Conservation (phyloP, 2,888 invertebrate genomes). For the Tridacna gigas region DNA sequence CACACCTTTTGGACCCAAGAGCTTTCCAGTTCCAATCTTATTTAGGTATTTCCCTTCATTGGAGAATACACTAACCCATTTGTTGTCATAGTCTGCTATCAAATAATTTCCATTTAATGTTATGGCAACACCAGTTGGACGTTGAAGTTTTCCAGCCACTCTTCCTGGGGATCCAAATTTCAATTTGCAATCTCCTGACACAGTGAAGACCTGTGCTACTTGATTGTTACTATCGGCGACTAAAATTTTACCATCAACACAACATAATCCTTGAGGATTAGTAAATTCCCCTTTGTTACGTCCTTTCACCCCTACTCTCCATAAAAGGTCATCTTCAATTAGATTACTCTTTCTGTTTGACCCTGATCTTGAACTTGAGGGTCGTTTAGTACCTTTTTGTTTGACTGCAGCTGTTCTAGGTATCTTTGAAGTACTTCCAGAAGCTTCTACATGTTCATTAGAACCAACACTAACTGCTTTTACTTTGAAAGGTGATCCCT, state of each 20-base stretch:
- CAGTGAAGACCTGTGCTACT: slow-evolving; percentile 84
- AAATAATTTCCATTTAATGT: slow-evolving; percentile 85
- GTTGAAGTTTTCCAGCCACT: slow-evolving; percentile 86
- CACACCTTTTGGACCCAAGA: slow-evolving; percentile 87
- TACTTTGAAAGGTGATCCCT: slow-evolving; percentile 85
- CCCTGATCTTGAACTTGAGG: slow-evolving; percentile 84
- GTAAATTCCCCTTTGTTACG: slow-evolving; percentile 86
- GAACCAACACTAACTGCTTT: slow-evolving; percentile 77
- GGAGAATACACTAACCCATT: slow-evolving; percentile 86
- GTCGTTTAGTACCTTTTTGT: slow-evolving; percentile 84
- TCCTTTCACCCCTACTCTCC: slow-evolving; percentile 86
- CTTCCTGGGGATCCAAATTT: slow-evolving; percentile 85
- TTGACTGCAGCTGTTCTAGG: slow-evolving; percentile 84
- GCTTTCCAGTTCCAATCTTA: slow-evolving; percentile 85
- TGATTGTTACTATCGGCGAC: slow-evolving; percentile 87
- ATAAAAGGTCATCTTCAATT: slow-evolving; percentile 86
- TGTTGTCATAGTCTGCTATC: slow-evolving; percentile 87
- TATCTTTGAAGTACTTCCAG: slow-evolving; percentile 79
- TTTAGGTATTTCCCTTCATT: slow-evolving; percentile 86
- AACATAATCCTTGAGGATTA: slow-evolving; percentile 86
- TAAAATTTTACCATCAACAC: slow-evolving; percentile 84
- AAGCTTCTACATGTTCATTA: slow-evolving; percentile 77
- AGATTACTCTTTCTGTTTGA: slow-evolving; percentile 84
- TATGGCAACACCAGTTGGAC: slow-evolving; percentile 86
- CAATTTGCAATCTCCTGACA: slow-evolving; percentile 85